Evolutionary conservation across 37 sponge, comb jelly and placozoan genomes (phyloP), one percentile per base, ranked within the genome.

Genomic region (Petrosia ficiformis): DNA sequence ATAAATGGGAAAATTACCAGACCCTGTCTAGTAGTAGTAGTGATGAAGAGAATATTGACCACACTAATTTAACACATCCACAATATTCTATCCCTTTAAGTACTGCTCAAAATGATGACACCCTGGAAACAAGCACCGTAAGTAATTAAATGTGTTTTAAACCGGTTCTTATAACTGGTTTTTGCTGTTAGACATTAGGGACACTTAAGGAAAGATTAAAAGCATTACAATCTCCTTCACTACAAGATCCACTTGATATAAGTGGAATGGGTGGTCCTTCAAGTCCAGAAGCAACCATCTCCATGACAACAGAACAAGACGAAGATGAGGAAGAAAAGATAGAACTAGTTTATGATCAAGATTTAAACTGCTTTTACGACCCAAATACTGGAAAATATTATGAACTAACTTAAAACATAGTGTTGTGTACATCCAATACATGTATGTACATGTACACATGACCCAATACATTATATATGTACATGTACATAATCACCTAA

Each of bases 301-400:
- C 24, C 57, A 42, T 28, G 56, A 59, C 42, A 35, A 31, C 65
- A 42, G 38, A 76, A 39, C 29, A 64, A n/a, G 74, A 28, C 65
- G 21, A 16, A 10, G 41, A 57, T 58, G 66, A 68, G 32, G 92
- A 80, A 19, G 85, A 94, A 38, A 92, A 92, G 21, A 66, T 92
- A 0, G 93, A 95, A 52, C 72, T 95, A 32, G 59, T 92, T 68
- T 95, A 95, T 59, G 96, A 95, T 48, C 78, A 93, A 31, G 75
- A 79, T 4, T 63, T 95, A 5, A 87, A 89, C 77, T 95, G 93
- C 44, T 95, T 88, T 68, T 95, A 83, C 72, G 93, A 95, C 54
- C 96, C 96, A 4, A 77, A 78, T 63, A 95, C 89, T 5, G 60
- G 69, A 52, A 95, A 95, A 58, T 95, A 92, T 74, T 95, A 95